phyloP scores from a whole-genome alignment of 1,140 invertebrate species.

The Drusus annulatus region DNA sequence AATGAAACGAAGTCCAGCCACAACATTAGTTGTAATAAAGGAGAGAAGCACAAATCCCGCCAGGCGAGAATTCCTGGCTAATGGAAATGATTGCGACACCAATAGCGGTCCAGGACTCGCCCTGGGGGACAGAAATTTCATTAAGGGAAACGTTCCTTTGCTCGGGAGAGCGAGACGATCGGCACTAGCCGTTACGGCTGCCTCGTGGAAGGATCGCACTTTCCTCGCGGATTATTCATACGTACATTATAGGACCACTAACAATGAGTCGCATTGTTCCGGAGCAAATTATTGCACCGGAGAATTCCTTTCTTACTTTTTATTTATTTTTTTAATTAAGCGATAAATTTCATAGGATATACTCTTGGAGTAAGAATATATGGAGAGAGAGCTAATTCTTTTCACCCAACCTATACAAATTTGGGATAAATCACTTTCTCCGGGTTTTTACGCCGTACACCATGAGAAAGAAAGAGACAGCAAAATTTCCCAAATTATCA shows the following conservation, averaged over 20 bases:
- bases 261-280: constrained; percentile 5
- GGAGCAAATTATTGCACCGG: not conserved
- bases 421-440: too few relatives aligned
- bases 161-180: not conserved
- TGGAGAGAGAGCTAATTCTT: too few relatives aligned
- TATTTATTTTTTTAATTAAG: too few relatives aligned
- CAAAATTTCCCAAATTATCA: too few relatives aligned
- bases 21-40: not conserved
- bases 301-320: not conserved
- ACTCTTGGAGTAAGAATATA: too few relatives aligned
- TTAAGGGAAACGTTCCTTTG: constrained; percentile 18
- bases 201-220: too few relatives aligned
- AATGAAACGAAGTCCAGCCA: too few relatives aligned
- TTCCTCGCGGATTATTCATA: too few relatives aligned
- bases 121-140: constrained; percentile 1
- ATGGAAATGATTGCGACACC: constrained; percentile 6
- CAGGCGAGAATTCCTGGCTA: constrained; percentile 1
- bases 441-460: too few relatives aligned
- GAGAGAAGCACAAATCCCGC: not conserved
- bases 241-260: not conserved
- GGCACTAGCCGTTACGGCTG: not conserved
- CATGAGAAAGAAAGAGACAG: too few relatives aligned
- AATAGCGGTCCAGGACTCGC: not conserved
- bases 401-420: too few relatives aligned
- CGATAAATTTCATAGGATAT: too few relatives aligned